These are phyloP conservation scores for Notamacropus eugenii DNA, from an alignment of 2,797 vertebrate genomes.

Conservation along the genomic window DNA sequence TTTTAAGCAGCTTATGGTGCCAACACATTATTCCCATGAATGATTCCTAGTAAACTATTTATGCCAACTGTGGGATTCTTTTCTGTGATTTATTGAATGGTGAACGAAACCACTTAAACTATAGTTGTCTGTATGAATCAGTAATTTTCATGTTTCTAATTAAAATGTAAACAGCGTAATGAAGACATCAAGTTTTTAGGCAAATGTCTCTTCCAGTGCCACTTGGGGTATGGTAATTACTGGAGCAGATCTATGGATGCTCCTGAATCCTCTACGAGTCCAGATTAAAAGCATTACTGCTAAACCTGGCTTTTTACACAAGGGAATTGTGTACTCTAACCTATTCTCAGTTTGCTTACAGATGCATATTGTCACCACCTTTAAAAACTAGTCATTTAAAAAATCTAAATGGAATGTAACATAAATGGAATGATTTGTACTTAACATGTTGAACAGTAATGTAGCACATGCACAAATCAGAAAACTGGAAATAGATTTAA, in stretches of 20 bases:
- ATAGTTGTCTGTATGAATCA: slow-evolving; percentile 88
- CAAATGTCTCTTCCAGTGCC: slow-evolving; percentile 93
- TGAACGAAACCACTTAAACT: slow-evolving; percentile 88
- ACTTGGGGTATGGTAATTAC: slow-evolving; percentile 99
- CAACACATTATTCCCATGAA: slow-evolving; percentile 83
- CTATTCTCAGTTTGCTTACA: slow-evolving; percentile 91
- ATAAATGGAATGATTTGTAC: slow-evolving; percentile 73
- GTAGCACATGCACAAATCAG: slow-evolving; percentile 62
- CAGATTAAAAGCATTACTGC: slow-evolving; percentile 98
- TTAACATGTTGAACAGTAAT: slow-evolving; percentile 61
- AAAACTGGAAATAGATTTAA: slow-evolving; percentile 45
- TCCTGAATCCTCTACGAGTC: slow-evolving; percentile 94
- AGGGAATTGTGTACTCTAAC: slow-evolving; percentile 93
- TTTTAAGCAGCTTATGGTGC: slow-evolving; percentile 83
- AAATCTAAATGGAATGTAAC: slow-evolving; percentile 78
- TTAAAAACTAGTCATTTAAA: slow-evolving; percentile 82
- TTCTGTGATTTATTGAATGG: slow-evolving; percentile 85
- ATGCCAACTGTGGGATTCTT: slow-evolving; percentile 76
- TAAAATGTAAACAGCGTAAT: slow-evolving; percentile 99
- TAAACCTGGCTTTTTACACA: slow-evolving; percentile 95
- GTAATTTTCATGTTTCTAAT: slow-evolving; percentile 96
- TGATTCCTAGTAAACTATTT: slow-evolving; percentile 84
- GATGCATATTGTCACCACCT: slow-evolving; percentile 82
- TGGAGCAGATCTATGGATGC: slow-evolving; percentile 96
- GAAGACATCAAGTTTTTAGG: slow-evolving; percentile 98